Conservation (phyloP, 2,113 vertebrate genomes). For the Chaetorhynchus papuensis region DNA sequence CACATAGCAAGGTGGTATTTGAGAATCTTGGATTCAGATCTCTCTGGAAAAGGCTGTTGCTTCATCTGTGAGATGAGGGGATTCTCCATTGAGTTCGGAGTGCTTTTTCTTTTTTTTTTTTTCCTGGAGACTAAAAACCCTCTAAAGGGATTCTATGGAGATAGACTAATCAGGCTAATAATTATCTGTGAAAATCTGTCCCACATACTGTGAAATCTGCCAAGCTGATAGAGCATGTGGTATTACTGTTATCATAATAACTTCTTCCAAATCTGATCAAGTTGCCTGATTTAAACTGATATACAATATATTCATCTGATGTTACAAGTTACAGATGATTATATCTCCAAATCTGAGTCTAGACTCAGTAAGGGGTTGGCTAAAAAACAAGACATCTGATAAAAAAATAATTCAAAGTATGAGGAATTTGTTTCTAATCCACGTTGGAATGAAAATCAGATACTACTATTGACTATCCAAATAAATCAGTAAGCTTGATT, state of each 20-base stretch:
- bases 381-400: constrained; percentile 24
- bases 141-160: background rate
- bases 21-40: background rate
- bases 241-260: background rate
- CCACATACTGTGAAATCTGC: background rate
- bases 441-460: constrained; percentile 24
- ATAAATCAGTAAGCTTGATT: constrained; percentile 39
- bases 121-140: background rate
- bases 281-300: background rate
- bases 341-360: constrained; percentile 2
- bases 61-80: background rate
- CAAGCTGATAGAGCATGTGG: background rate
- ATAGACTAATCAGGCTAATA: background rate
- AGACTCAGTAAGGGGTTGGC: constrained; percentile 20
- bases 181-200: background rate
- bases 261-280: constrained; percentile 33
- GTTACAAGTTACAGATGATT: constrained; percentile 25
- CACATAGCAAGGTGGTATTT: background rate
- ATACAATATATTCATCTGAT: background rate
- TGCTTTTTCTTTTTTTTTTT: background rate
- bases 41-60: background rate
- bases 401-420: constrained; percentile 24
- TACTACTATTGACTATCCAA: constrained; percentile 19
- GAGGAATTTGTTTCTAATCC: constrained; percentile 44
- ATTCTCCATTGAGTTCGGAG: background rate